A percentile compares a stretch with the other conserved stretches of the same genome.
These are phyloP conservation scores for Lamellibrachia luymesi DNA, from an alignment of 1,140 invertebrate species.

Conservation along the genomic window DNA sequence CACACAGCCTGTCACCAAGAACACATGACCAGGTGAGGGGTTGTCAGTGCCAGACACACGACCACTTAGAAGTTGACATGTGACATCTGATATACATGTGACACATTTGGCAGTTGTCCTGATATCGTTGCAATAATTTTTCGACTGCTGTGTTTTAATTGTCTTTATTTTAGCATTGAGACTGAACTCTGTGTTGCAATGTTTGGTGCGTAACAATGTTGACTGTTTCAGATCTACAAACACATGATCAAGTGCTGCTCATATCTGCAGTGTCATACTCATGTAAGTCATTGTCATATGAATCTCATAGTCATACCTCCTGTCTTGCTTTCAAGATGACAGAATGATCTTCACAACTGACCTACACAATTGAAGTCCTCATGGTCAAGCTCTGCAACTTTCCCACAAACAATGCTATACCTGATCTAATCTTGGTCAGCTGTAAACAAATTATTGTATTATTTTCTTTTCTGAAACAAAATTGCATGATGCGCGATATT, in stretches of 20 bases:
- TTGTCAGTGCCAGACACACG: not conserved
- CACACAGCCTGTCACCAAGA: conserved; percentile 70
- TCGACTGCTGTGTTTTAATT: conserved; percentile 2
- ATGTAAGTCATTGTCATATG: conserved; percentile 52
- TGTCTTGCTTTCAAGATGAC: not conserved
- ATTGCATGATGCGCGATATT: not conserved
- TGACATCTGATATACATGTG: not conserved
- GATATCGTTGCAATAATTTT: not conserved
- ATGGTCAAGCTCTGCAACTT: not conserved
- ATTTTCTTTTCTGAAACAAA: not conserved
- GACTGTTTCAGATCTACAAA: conserved; percentile 56
- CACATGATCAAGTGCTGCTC: conserved; percentile 90
- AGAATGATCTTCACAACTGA: not conserved
- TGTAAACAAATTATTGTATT: not conserved
- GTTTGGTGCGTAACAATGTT: not conserved
- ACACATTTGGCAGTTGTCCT: not conserved
- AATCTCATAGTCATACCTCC: not conserved
- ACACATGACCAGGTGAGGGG: conserved; percentile 57
- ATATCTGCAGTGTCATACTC: conserved; percentile 82
- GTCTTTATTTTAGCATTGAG: not conserved
- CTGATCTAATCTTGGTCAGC: not conserved
- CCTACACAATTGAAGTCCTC: not conserved
- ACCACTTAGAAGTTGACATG: not conserved
- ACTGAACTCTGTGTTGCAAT: not conserved
- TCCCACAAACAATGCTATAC: not conserved